phyloP scores from a whole-genome alignment of 2,888 invertebrate species.

The Melipona bicolor region DNA sequence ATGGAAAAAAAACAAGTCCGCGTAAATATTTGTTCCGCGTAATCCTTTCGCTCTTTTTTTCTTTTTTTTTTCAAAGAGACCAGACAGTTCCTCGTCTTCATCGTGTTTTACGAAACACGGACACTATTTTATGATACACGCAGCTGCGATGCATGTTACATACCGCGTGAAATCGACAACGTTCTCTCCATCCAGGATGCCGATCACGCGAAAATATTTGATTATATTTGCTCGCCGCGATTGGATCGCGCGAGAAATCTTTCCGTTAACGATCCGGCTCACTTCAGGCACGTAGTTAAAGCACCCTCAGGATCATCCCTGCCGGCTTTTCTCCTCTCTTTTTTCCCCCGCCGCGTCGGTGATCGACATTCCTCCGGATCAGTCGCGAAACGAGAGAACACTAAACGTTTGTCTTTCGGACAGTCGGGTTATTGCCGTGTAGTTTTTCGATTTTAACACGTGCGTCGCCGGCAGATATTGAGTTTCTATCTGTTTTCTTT shows the following conservation, averaged over 20 bases:
- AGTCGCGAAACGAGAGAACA: background rate
- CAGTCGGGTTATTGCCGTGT: background rate
- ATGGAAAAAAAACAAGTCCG: background rate
- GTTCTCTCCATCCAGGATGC: background rate
- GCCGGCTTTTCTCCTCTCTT: background rate
- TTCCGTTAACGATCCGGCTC: conserved; percentile 21
- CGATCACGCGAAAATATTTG: conserved; percentile 29
- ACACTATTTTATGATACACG: too few species aligned
- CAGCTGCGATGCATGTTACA: background rate
- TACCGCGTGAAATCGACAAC: background rate
- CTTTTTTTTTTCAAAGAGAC: background rate
- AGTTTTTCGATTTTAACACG: background rate
- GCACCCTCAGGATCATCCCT: conserved; percentile 9
- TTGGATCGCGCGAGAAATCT: conserved; percentile 27
- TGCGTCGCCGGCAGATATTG: background rate
- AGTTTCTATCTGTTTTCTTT: background rate
- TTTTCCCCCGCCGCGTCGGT: background rate
- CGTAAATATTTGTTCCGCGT: background rate
- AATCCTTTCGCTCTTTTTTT: background rate
- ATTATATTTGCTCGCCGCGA: conserved; percentile 32
- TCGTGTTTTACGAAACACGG: background rate
- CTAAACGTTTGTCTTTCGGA: conserved; percentile 18
- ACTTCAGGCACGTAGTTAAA: conserved; percentile 31
- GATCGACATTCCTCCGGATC: background rate
- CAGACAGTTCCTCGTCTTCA: background rate